Conservation (phyloP, 2,113 vertebrate genomes). For the Microtus richardsoni region DNA sequence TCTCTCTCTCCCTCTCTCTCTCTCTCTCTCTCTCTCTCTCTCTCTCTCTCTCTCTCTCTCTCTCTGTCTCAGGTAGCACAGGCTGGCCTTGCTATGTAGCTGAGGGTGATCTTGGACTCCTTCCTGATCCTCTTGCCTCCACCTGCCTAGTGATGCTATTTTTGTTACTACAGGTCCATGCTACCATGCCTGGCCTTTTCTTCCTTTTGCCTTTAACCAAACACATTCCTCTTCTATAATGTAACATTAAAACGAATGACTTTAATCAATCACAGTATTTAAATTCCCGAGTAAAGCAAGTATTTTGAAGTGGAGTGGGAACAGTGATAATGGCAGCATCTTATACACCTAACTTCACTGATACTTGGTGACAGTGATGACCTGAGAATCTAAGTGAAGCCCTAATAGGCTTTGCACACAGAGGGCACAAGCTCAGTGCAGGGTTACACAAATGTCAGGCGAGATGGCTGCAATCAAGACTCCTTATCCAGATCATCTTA, state of each 20-base stretch:
- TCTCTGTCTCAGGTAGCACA: not conserved
- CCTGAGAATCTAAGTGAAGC: not conserved
- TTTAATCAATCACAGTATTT: conserved; percentile 14
- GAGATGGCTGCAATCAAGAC: not conserved
- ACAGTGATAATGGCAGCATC: not conserved
- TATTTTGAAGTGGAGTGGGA: not conserved
- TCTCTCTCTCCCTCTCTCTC: not conserved
- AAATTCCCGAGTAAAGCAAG: not conserved
- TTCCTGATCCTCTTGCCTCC: not conserved
- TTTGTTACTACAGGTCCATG: not conserved
- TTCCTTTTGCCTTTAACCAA: not conserved
- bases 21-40: not conserved
- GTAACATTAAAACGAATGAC: not conserved
- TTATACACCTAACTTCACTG: not conserved
- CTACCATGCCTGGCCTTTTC: not conserved
- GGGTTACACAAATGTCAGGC: rapidly evolving
- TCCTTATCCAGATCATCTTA: not conserved
- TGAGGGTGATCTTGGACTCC: not conserved
- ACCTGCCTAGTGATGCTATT: not conserved
- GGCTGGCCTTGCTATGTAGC: not conserved
- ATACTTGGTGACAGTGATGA: not conserved
- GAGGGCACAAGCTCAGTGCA: not conserved
- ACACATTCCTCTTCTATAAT: not conserved
- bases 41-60: not conserved
- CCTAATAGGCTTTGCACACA: not conserved